A percentile compares a stretch with the other conserved stretches of the same genome.
phyloP scores from a whole-genome alignment of 2,113 vertebrate genomes.

The Engystomops pustulosus region DNA sequence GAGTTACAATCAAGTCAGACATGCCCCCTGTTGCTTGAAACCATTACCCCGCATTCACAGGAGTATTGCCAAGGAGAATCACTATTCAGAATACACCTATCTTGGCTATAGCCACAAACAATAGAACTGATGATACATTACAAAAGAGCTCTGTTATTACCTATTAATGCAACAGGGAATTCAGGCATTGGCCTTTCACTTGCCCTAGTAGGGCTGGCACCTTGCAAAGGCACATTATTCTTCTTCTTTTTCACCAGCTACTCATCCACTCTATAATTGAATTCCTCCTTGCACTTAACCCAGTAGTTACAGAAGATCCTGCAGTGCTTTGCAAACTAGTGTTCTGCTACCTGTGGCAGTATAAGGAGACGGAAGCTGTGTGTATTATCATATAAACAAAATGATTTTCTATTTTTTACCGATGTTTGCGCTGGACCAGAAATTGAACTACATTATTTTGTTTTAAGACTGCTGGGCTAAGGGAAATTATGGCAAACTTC shows the following conservation, averaged over 20 bases:
- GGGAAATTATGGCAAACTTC: neutral
- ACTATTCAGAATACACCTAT: slow-evolving; percentile 50
- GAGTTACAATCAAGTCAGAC: slow-evolving; percentile 51
- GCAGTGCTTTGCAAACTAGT: slow-evolving; percentile 22
- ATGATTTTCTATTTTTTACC: neutral
- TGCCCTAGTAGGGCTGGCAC: slow-evolving; percentile 13
- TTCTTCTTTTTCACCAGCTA: slow-evolving; percentile 39
- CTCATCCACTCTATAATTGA: slow-evolving; percentile 45
- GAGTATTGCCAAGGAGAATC: slow-evolving; percentile 45
- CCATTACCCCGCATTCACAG: slow-evolving; percentile 38
- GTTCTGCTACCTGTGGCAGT: slow-evolving; percentile 11
- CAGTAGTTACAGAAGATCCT: slow-evolving; percentile 4
- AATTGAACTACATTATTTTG: neutral
- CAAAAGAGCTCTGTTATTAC: slow-evolving; percentile 52
- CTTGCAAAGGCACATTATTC: slow-evolving; percentile 40
- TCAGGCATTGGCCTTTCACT: slow-evolving; percentile 50
- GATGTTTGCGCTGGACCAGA: neutral
- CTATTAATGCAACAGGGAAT: slow-evolving; percentile 41
- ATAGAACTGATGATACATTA: slow-evolving; percentile 57
- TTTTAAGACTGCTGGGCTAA: neutral
- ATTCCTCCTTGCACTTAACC: slow-evolving; percentile 43
- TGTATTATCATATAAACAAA: slow-evolving; percentile 26
- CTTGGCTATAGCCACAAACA: slow-evolving; percentile 43
- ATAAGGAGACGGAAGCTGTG: neutral
- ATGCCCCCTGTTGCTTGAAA: slow-evolving; percentile 43